Evolutionary conservation across 2,113 vertebrate genomes (phyloP), one percentile per base, ranked within the genome.

Genomic region (Nothocercus nigrocapillus): DNA sequence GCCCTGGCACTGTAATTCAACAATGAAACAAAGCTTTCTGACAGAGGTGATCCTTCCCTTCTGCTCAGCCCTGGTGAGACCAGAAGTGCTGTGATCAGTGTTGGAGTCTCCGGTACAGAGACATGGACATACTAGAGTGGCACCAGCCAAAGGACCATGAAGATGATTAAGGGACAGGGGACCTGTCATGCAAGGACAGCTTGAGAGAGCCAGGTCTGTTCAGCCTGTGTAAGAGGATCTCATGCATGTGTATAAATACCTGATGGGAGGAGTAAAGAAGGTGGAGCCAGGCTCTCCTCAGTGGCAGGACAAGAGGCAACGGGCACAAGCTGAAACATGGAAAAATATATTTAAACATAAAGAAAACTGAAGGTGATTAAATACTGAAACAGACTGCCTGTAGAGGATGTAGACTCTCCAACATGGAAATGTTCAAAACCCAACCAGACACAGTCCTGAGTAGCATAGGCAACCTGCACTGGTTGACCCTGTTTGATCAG

Each of bases 151-250:
- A 79, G 40, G 27, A 62, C 28, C 56, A 34, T 10, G 9, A 58
- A 49, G 67, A 34, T 32, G n/a, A n/a, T 20, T 7, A 40, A 21
- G 11, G 10, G 3, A 21, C 36, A 76, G 36, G 20, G 76, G 18
- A 79, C 17, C 40, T 79, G 49, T 69, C 14, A 4, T 18, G 16
- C 0, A 0, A 53, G n/a, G 5, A 73, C 47, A 44, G 22, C 25
- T 62, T 67, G 36, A 67, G 28, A 51, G 40, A 49, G 16, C 36
- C 77, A 64, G 28, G 7, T 61, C 30, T 34, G 4, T 59, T 74
- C 25, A 40, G 47, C 19, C 53, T 40, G 38, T 47, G 38, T 34
- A 44, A 28, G 38, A 66, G 7, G 8, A 36, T 67, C 6, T 5
- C 32, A 51, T 56, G 30, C 20, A 11, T 44, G 17, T 77, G 7